A percentile compares a stretch with the other conserved stretches of the same genome.
These are phyloP conservation scores for Syngnathus floridae DNA, from an alignment of 2,113 vertebrate genomes.

Conservation along the genomic window DNA sequence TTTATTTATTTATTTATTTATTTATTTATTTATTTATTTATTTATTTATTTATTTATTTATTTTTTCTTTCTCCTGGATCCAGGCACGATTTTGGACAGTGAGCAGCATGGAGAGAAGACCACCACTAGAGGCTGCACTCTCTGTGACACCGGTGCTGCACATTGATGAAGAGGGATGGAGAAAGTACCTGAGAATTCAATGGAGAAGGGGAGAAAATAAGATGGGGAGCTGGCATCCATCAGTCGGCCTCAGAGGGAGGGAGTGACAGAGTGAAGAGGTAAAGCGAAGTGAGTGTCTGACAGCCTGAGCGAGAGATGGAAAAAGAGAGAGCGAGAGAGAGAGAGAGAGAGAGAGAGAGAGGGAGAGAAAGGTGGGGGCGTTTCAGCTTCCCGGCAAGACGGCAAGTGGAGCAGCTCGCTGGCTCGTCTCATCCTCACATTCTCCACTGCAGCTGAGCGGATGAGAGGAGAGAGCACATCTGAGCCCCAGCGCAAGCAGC, in stretches of 20 bases:
- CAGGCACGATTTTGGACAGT: slow-evolving; percentile 6
- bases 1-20: too few species aligned
- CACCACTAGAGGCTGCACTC: slow-evolving; percentile 73
- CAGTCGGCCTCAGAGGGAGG: slow-evolving; percentile 26
- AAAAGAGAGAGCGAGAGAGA: neutral
- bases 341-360: slow-evolving; percentile 22
- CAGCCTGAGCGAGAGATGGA: slow-evolving; percentile 28
- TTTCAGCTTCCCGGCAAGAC: slow-evolving; percentile 9
- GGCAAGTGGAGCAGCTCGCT: slow-evolving; percentile 39
- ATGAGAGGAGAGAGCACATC: slow-evolving; percentile 56
- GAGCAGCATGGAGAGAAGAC: slow-evolving; percentile 25
- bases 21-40: neutral
- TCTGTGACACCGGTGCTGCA: slow-evolving; percentile 42
- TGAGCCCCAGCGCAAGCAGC: slow-evolving; percentile 51
- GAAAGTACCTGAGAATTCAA: slow-evolving; percentile 41
- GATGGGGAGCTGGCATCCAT: slow-evolving; percentile 36
- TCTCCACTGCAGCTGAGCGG: slow-evolving; percentile 65
- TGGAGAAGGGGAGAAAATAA: slow-evolving; percentile 37
- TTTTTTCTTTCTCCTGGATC: slow-evolving; percentile 3
- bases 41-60: too few species aligned
- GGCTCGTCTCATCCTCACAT: slow-evolving; percentile 54
- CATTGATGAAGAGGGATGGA: slow-evolving; percentile 50
- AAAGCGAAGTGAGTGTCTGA: slow-evolving; percentile 34
- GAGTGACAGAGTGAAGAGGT: slow-evolving; percentile 39
- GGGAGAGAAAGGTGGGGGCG: slow-evolving; percentile 11